These are phyloP conservation scores for Bergia puertoricense DNA, from an alignment of 92 coral and sea anemone species.

Conservation along the genomic window DNA sequence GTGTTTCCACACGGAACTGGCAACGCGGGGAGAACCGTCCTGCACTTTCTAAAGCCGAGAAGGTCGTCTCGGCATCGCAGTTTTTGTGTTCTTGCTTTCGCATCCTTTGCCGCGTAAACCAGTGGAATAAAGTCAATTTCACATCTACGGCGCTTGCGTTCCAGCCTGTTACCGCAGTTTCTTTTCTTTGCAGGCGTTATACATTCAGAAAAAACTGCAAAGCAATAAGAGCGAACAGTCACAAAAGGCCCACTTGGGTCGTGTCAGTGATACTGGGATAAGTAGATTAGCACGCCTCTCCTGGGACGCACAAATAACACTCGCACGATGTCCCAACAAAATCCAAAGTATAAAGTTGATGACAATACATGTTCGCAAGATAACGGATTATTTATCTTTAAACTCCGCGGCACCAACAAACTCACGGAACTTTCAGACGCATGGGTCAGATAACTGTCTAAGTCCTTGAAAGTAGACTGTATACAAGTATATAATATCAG, in stretches of 20 bases:
- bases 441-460: slow-evolving; percentile 39
- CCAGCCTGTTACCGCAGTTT: slow-evolving; percentile 78
- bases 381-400: slow-evolving; percentile 36
- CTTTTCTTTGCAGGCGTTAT: slow-evolving; percentile 79
- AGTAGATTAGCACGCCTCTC: slow-evolving; percentile 12
- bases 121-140: slow-evolving; percentile 90
- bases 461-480: slow-evolving; percentile 12
- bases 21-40: slow-evolving; percentile 30
- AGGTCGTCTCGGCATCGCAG: slow-evolving; percentile 68
- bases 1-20: slow-evolving; percentile 71
- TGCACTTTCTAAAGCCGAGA: slow-evolving; percentile 74
- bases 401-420: slow-evolving; percentile 13
- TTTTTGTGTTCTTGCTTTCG: slow-evolving; percentile 52
- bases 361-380: slow-evolving; percentile 42
- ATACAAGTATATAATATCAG: neutral
- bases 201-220: slow-evolving; percentile 79
- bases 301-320: neutral
- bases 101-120: slow-evolving; percentile 60
- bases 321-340: slow-evolving; percentile 8
- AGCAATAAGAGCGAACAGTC: slow-evolving; percentile 6
- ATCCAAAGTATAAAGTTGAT: slow-evolving; percentile 35
- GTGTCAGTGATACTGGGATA: slow-evolving; percentile 9
- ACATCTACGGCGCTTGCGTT: slow-evolving; percentile 73
- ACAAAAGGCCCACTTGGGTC: slow-evolving; percentile 1
- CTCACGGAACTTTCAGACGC: slow-evolving; percentile 32